These are phyloP conservation scores for Carassius auratus DNA, from an alignment of 2,113 vertebrate species.

Conservation along the genomic window DNA sequence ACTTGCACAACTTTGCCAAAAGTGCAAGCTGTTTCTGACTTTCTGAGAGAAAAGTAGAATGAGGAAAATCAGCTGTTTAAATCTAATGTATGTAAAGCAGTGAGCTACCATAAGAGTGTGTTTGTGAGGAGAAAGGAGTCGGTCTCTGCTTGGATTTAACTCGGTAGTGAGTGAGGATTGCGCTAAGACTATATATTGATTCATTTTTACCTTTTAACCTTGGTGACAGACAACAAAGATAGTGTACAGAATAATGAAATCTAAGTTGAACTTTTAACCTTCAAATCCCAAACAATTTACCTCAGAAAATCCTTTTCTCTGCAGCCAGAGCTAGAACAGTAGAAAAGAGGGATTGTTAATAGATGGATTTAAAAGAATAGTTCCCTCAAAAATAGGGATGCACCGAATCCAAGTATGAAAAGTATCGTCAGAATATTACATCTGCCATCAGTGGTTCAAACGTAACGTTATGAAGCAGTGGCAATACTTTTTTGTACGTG, in stretches of 20 bases:
- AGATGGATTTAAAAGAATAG: background rate
- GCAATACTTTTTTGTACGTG: too few relatives aligned
- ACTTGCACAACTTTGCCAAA: background rate
- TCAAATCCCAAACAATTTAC: constrained; percentile 40
- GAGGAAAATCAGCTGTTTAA: constrained; percentile 1
- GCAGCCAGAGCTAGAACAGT: background rate
- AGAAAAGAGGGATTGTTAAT: background rate
- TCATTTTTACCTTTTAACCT: constrained; percentile 66
- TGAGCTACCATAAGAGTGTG: background rate
- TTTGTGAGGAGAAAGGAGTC: constrained; percentile 7
- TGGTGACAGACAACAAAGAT: constrained; percentile 59
- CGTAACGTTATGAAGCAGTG: too few relatives aligned
- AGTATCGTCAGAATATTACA: too few relatives aligned
- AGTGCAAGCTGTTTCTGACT: background rate
- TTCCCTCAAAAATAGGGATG: background rate
- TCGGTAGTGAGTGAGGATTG: background rate
- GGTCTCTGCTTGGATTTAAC: background rate
- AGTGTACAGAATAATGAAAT: constrained; percentile 41
- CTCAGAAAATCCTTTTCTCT: constrained; percentile 3
- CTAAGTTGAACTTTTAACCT: constrained; percentile 43
- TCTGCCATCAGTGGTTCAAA: too few relatives aligned
- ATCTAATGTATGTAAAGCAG: background rate
- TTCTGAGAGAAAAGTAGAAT: background rate
- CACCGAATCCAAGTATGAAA: too few relatives aligned
- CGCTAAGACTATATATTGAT: constrained; percentile 53